Conservation (phyloP, 1,140 invertebrate species). For the Caenorhabditis tropicalis region DNA sequence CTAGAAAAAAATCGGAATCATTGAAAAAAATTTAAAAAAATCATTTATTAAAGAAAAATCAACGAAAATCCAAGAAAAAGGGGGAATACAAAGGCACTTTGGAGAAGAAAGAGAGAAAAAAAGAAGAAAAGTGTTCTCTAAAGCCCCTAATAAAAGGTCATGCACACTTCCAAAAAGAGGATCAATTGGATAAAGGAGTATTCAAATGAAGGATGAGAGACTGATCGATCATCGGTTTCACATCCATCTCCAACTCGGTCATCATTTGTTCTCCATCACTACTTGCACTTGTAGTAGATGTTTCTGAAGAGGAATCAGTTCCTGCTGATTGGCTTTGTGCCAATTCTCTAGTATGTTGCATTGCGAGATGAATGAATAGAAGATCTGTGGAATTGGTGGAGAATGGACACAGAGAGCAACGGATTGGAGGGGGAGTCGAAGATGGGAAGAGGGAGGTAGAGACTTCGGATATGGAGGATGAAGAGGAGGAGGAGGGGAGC, state of each 20-base stretch:
- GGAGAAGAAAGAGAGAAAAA: no score
- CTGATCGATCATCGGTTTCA: slow-evolving; percentile 4
- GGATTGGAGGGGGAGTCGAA: background rate
- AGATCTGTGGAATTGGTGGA: slow-evolving; percentile 26
- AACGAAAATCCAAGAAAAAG: no score
- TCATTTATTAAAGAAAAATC: no score
- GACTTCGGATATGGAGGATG: background rate
- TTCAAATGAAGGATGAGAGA: background rate
- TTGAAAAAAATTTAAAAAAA: no score
- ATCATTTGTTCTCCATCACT: slow-evolving; percentile 29
- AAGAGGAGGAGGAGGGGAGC: background rate
- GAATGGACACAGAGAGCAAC: background rate
- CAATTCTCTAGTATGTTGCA: background rate
- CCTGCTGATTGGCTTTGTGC: background rate
- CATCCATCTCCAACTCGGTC: background rate
- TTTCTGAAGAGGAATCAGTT: slow-evolving; percentile 6
- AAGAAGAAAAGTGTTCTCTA: background rate
- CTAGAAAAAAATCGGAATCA: no score
- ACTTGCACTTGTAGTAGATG: background rate
- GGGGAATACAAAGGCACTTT: no score
- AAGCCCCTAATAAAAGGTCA: slow-evolving; percentile 31
- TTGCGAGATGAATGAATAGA: background rate
- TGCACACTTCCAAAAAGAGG: background rate
- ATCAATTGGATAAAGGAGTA: slow-evolving; percentile 10
- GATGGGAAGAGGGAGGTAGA: background rate